Percentiles rank a stretch among this genome's conserved stretches.
phyloP scores from a whole-genome alignment of 2,797 vertebrate genomes.

The Caiman crocodilus region DNA sequence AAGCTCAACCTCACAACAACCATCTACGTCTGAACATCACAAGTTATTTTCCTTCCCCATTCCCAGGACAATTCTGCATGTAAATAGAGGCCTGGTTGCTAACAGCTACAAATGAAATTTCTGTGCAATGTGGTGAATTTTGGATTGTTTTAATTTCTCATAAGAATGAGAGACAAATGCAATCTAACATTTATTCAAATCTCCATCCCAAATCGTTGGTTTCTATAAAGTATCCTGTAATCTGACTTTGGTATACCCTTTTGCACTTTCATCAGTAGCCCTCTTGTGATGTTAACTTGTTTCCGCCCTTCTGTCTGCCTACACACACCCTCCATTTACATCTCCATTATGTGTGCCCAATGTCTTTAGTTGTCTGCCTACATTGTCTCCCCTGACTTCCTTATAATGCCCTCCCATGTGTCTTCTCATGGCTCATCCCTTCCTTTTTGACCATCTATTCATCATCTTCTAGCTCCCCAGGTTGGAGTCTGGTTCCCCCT shows the following conservation, averaged over 20 bases:
- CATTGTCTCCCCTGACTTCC: not conserved
- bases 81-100: not conserved
- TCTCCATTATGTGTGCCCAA: not conserved
- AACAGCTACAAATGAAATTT: not conserved
- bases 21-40: not conserved
- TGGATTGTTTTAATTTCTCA: not conserved
- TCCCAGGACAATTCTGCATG: not conserved
- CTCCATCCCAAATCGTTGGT: no score
- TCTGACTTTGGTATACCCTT: no score
- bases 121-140: not conserved
- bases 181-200: no score
- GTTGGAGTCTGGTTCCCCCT: not conserved
- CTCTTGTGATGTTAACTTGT: not conserved
- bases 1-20: not conserved
- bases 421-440: not conserved
- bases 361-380: not conserved
- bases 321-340: not conserved
- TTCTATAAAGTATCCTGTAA: no score
- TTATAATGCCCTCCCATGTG: not conserved
- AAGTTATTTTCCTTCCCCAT: not conserved
- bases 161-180: no score
- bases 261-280: not conserved
- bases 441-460: not conserved
- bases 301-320: not conserved
- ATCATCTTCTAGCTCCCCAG: not conserved